Conservation (phyloP, 2,888 invertebrate genomes). For the Limenitis arthemis region DNA sequence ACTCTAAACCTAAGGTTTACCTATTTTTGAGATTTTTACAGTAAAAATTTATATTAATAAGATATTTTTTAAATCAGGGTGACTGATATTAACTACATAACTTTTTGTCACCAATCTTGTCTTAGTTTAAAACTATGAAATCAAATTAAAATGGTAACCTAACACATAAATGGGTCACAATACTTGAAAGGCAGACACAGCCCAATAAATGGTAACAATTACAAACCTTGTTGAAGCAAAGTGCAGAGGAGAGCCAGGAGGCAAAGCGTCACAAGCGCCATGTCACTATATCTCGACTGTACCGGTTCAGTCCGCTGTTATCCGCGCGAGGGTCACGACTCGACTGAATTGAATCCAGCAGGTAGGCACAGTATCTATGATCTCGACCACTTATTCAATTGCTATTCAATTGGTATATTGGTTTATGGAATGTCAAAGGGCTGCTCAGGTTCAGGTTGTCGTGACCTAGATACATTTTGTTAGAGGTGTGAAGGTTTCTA, state of each 20-base stretch:
- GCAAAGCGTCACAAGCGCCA: constrained; percentile 47
- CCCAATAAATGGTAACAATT: not conserved
- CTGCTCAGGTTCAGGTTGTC: not conserved
- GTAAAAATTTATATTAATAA: no score
- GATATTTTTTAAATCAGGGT: no score
- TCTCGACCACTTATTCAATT: constrained; percentile 57
- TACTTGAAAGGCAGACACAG: not conserved
- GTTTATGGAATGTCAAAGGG: constrained; percentile 20
- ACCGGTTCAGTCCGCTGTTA: constrained; percentile 40
- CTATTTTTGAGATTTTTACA: no score
- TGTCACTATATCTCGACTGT: constrained; percentile 31
- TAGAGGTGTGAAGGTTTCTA: not conserved
- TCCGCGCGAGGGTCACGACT: constrained; percentile 35
- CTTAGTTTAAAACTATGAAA: no score
- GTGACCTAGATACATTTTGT: not conserved
- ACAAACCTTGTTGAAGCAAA: constrained; percentile 64
- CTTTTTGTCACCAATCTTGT: no score
- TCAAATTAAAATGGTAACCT: no score
- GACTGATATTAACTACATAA: no score
- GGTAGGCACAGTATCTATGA: constrained; percentile 30
- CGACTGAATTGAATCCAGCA: constrained; percentile 29
- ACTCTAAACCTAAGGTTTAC: no score
- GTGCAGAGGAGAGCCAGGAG: constrained; percentile 61
- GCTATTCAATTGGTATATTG: constrained; percentile 50
- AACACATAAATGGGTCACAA: no score